Base-by-base conservation (phyloP, 2,797 vertebrate species). In the Euphonia xanthogaster region DNA sequence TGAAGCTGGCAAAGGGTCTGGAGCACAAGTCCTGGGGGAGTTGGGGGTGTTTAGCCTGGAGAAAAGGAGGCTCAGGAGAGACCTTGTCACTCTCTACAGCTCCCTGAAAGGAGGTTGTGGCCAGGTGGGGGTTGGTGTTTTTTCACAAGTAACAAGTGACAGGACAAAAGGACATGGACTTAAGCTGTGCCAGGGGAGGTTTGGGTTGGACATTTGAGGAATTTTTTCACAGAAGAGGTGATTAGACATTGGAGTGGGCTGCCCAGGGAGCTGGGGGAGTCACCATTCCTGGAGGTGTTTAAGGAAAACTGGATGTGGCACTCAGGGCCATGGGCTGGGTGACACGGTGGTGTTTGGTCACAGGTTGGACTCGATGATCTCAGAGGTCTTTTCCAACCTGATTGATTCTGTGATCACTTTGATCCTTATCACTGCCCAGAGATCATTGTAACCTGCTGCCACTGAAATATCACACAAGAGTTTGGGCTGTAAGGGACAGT, bases 291-390 rank as follows among this genome's bases (percentile, higher is more conserved):
- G 55, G 54, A 61, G 47, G 33, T 39, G 28, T 12, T 68, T 1
- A 17, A 45, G 7, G 21, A 24, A n/a, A 24, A 0, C 28, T 39
- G 37, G n/a, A 60, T 0, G 1, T 76, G 72, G 28, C 39, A 39
- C 33, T 33, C 47, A 18, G 62, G 1, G 24, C 45, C 62, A 7
- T 14, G 39, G 54, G 9, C 47, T 61, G 47, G 24, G 12, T 47
- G 40, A 47, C 55, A 54, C 2, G 0, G 30, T 10, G 30, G 6
- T 4, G 5, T 0, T 18, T 0, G 0, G 33, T 61, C 55, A 31
- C 1, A 8, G 30, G 3, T 3, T 47, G 40, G 9, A 53, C 21
- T 54, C 0, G 4, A 14, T 53, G 33, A 33, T 15, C 55, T 33
- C 63, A 76, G 40, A 76, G 25, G 1, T 33, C 24, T 68, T 62